A percentile compares a stretch with the other conserved stretches of the same genome.
Evolutionary conservation across 1,140 invertebrate genomes (phyloP).

Genomic region (Stenopsyche tienmushanensis): DNA sequence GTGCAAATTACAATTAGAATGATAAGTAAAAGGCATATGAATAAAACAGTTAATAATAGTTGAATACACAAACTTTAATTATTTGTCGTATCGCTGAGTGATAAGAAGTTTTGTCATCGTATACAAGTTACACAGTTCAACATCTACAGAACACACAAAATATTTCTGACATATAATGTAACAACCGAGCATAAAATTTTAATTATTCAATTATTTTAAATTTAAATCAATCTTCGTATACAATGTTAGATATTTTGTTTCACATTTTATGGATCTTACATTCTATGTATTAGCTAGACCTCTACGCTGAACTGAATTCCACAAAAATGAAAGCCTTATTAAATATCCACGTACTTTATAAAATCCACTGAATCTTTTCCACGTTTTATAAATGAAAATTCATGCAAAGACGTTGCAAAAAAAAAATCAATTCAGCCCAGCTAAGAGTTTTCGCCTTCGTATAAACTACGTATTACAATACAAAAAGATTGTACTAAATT

Average conservation of each 20-base stretch:
- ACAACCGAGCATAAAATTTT: constrained; percentile 28
- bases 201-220: constrained; percentile 14
- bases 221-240: constrained; percentile 27
- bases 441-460: neutral
- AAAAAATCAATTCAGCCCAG: neutral
- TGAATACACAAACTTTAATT: constrained; percentile 30
- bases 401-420: neutral
- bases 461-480: neutral
- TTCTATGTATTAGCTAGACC: constrained; percentile 13
- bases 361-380: neutral
- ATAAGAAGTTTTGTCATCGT: constrained; percentile 28
- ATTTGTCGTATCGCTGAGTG: constrained; percentile 28
- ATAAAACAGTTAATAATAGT: constrained; percentile 10
- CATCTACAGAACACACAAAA: constrained; percentile 29
- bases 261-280: constrained; percentile 19
- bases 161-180: constrained; percentile 22
- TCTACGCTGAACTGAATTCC: constrained; percentile 11
- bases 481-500: neutral
- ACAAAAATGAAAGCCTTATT: neutral
- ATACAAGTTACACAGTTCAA: constrained; percentile 32
- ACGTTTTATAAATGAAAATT: neutral
- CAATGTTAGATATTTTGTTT: constrained; percentile 27
- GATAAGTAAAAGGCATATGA: too few species aligned
- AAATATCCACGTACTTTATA: neutral
- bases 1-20: too few species aligned